Conservation (phyloP, 1,140 invertebrate genomes). For the Drosophila trapezifrons region DNA sequence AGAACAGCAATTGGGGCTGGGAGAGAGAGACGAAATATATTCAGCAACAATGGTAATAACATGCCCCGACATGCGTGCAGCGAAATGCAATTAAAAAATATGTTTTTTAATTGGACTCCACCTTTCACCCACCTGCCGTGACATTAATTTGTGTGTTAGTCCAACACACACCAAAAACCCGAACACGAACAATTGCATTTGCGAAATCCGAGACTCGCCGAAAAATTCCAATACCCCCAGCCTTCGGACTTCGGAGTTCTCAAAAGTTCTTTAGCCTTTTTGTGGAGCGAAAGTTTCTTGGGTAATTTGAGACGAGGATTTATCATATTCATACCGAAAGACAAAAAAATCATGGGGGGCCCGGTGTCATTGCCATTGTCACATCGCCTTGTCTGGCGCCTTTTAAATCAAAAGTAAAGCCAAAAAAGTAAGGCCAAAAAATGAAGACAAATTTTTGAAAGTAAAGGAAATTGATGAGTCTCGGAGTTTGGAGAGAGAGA, state of each 20-base stretch:
- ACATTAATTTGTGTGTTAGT: conserved; percentile 75
- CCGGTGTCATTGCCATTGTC: conserved; percentile 63
- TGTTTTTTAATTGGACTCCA: conserved; percentile 71
- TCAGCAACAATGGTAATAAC: conserved; percentile 33
- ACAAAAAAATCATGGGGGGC: conserved; percentile 32
- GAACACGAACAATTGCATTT: conserved; percentile 39
- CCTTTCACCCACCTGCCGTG: conserved; percentile 67
- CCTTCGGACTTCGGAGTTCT: not conserved
- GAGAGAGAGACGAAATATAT: conserved; percentile 10
- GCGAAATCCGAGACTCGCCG: conserved; percentile 35
- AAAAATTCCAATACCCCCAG: conserved; percentile 16
- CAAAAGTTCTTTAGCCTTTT: conserved; percentile 33
- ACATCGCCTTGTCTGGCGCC: conserved; percentile 52
- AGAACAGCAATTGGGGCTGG: conserved; percentile 32
- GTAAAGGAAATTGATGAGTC: conserved; percentile 50
- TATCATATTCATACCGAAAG: conserved; percentile 42
- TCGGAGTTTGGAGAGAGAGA: not conserved
- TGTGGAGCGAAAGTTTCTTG: conserved; percentile 49
- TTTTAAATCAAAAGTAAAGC: conserved; percentile 63
- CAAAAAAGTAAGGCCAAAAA: conserved; percentile 21
- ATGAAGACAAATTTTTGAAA: conserved; percentile 35
- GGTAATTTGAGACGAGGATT: conserved; percentile 67
- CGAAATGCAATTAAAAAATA: conserved; percentile 78
- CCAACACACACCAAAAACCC: conserved; percentile 35
- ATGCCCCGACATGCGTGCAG: conserved; percentile 56